Evolutionary conservation across 2,113 vertebrate species (phyloP).

Genomic region (Eurypyga helias): DNA sequence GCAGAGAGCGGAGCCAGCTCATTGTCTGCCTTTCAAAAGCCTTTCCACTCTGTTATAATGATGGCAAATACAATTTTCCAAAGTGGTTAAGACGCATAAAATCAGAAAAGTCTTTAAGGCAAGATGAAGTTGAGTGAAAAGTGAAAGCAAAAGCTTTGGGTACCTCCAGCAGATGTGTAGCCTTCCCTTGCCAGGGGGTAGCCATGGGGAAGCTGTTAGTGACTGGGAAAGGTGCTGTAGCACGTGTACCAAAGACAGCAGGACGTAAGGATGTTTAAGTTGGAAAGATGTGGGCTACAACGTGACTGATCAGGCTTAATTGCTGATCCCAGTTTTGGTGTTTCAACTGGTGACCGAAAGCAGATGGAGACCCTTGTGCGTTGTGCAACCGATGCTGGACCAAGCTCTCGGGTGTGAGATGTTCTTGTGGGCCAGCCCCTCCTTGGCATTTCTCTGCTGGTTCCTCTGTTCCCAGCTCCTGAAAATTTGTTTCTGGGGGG

Average conservation of each 20-base stretch:
- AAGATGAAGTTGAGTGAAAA: background rate
- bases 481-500: background rate
- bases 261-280: background rate
- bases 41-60: conserved; percentile 32
- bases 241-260: background rate
- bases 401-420: background rate
- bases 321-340: background rate
- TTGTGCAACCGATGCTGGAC: background rate
- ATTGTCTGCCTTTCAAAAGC: conserved; percentile 66
- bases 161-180: background rate
- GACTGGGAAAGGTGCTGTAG: background rate
- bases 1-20: conserved; percentile 6
- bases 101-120: conserved; percentile 18
- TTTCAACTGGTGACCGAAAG: background rate
- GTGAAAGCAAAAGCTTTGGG: background rate
- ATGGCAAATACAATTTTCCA: conserved; percentile 48
- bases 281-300: background rate
- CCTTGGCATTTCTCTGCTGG: background rate
- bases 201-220: background rate
- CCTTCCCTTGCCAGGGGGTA: background rate
- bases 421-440: background rate
- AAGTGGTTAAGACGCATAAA: conserved; percentile 56
- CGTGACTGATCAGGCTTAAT: background rate
- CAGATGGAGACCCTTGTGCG: background rate
- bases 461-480: background rate